phyloP scores from a whole-genome alignment of 2,113 vertebrate genomes.

The Gymnorhina tibicen region DNA sequence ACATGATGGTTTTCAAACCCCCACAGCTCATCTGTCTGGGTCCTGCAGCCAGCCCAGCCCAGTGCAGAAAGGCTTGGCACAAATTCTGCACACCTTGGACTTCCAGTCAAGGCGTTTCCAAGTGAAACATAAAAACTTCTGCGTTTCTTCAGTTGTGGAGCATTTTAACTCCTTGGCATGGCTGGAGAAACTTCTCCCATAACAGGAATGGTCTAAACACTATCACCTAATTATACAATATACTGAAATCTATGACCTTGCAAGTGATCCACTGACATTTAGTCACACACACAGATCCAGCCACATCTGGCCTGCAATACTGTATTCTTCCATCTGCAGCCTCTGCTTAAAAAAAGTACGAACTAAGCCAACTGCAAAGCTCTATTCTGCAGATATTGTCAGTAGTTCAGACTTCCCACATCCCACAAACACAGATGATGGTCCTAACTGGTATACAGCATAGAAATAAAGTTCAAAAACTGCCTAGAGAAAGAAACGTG shows the following conservation, averaged over 20 bases:
- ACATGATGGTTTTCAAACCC: neutral
- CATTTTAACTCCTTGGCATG: neutral
- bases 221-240: neutral
- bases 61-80: neutral
- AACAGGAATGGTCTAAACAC: neutral
- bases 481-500: neutral
- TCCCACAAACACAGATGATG: neutral
- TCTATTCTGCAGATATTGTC: neutral
- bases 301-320: neutral
- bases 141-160: neutral
- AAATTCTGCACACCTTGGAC: neutral
- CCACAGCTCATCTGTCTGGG: neutral
- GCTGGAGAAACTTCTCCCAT: neutral
- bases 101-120: neutral
- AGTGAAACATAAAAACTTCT: neutral
- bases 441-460: neutral
- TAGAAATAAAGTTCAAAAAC: neutral
- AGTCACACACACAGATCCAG: neutral
- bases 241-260: neutral
- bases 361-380: neutral
- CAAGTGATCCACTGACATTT: neutral
- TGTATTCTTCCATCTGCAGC: neutral
- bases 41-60: neutral
- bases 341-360: neutral
- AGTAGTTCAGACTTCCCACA: neutral